These are phyloP conservation scores for Nothura maculosa DNA, from an alignment of 2,797 vertebrate species.

Conservation along the genomic window DNA sequence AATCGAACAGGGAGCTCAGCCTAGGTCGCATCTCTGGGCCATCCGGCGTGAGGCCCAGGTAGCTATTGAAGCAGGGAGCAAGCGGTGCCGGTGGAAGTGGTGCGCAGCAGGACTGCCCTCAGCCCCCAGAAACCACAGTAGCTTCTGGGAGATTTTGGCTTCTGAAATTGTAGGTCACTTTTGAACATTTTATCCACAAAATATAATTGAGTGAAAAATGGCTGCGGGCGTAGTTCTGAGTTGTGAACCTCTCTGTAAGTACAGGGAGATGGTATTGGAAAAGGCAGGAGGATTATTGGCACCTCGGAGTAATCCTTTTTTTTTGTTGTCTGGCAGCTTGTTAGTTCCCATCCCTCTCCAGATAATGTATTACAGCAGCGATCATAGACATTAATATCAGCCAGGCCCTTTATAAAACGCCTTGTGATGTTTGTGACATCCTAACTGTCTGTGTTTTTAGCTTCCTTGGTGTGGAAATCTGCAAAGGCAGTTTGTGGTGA, in stretches of 20 bases:
- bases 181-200: background rate
- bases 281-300: background rate
- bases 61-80: background rate
- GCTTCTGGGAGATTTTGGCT: background rate
- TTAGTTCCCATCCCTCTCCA: background rate
- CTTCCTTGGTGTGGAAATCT: background rate
- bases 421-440: background rate
- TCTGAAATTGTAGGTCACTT: constrained; percentile 34
- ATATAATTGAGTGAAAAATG: constrained; percentile 18
- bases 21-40: background rate
- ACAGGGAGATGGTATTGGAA: background rate
- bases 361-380: background rate
- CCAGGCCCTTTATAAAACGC: background rate
- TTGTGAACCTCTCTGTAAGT: constrained; percentile 26
- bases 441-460: background rate
- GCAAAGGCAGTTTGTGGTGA: background rate
- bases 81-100: background rate
- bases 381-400: background rate
- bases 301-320: background rate
- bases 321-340: background rate
- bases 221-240: background rate
- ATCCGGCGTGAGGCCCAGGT: background rate
- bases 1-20: background rate
- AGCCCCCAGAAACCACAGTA: background rate
- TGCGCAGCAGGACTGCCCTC: background rate